Evolutionary conservation across 2,888 invertebrate genomes (phyloP), one percentile per base, ranked within the genome.

Genomic region (Spodoptera picta): DNA sequence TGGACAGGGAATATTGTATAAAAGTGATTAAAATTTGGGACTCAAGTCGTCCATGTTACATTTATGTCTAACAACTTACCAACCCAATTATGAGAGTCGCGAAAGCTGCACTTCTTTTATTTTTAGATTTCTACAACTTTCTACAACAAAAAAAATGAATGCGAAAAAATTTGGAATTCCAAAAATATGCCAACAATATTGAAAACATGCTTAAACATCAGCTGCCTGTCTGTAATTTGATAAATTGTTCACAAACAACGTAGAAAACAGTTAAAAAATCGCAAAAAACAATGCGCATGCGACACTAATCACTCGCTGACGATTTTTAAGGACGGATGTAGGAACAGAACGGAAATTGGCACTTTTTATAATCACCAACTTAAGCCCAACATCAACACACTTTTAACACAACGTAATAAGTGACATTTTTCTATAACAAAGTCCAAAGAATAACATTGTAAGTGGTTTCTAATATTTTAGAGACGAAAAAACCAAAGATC

Each of bases 281-380:
- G 73, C 78, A 82, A 90, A 93, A 93, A 92, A 90, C 84, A 81
- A 80, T 82, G 79, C 90, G 87, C 89, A 90, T 89, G 89, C 88
- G 88, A 87, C 90, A 90, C 92, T 90, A 92, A 93, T 93, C 92
- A 93, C 83, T 84, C 82, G 79, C 86, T 87, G 90, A 90, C 84
- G 93, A 93, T 92, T 93, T 93, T 92, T 90, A 89, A 86, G 83
- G 89, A 90, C 93, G 94, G 94, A 93, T 93, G 91, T 87, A 80
- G 75, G 82, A 89, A 89, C 86, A 79, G 83, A 91, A 86, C 93
- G 94, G 94, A 94, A 90, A 94, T 94, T 93, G 94, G 93, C 92
- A 90, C 88, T 89, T 94, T 93, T 93, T 93, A 82, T 79, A 76
- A 62, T 71, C 55, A 73, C 76, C 75, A 82, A 81, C 65, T 51